Base-by-base conservation (phyloP, 2,888 invertebrate genomes). In the Ichneumoninae sp. region DNA sequence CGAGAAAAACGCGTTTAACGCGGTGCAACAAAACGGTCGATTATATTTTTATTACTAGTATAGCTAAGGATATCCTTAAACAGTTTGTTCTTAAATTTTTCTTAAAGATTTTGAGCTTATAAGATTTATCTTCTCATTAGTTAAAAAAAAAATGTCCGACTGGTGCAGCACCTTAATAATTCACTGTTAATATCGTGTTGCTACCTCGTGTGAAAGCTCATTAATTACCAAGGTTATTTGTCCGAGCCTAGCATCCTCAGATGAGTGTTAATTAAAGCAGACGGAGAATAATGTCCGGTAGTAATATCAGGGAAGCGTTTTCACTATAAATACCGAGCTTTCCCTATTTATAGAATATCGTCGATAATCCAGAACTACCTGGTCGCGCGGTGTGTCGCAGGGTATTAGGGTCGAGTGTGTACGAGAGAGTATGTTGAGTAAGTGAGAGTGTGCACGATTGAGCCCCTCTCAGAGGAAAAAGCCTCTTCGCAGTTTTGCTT, bases 381-480 rank as follows among this genome's bases (percentile, higher is more conserved):
- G 44, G 44, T 47, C n/a, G 69, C 6, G 36, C 54, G 60, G 65
- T 72, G 22, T 81, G 75, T 77, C 74, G 68, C 54, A 40, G 47
- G 40, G 75, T 72, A 82, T 84, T 84, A 76, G 79, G 82, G 82
- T 84, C 82, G 79, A 79, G 79, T 84, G 65, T 47, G 50, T 54
- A 57, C 68, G 13, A 57, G 36, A 47, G 19, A 40, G 68, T 47
- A 54, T 50, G 36, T 50, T 1, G 66, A 33, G 40, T 68, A 54
- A 19, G 33, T 33, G 60, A 40, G 72, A 60, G 30, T 40, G 54
- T 44, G 65, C 30, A 52, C 65, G 60, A 70, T 60, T 36, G 60
- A 70, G 62, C 50, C 30, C 36, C 50, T 33, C 50, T 62, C 50
- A n/a, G 26, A 79, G 62, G 57, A 69, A 69, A 68, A 44, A 71